phyloP scores from a whole-genome alignment of 2,888 invertebrate genomes.

The Aleiodes alternator region DNA sequence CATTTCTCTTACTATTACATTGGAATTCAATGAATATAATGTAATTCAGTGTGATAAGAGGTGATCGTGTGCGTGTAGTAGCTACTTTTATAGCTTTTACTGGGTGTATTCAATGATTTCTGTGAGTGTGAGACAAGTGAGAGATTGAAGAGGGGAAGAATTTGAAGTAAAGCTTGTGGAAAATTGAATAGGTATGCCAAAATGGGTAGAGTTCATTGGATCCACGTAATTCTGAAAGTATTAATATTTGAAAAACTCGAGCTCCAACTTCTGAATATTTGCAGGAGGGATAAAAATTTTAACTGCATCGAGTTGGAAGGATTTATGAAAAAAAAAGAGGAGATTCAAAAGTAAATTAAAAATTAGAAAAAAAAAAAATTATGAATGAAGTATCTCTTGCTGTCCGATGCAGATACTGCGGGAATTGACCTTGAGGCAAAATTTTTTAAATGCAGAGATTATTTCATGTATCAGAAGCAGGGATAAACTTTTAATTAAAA shows the following conservation, averaged over 20 bases:
- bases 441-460: conserved; percentile 60
- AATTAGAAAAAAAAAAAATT: conserved; percentile 11
- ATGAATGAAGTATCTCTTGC: conserved; percentile 16
- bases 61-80: conserved; percentile 13
- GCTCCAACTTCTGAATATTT: neutral
- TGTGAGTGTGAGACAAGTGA: conserved; percentile 5
- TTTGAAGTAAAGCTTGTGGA: conserved; percentile 19
- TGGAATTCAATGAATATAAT: conserved; percentile 8
- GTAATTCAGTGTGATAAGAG: neutral
- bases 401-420: conserved; percentile 51
- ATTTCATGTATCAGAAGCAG: conserved; percentile 64
- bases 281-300: neutral
- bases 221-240: neutral
- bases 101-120: conserved; percentile 18
- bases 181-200: conserved; percentile 43
- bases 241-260: conserved; percentile 13
- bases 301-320: too few species aligned
- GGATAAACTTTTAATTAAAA: conserved; percentile 73
- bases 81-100: conserved; percentile 1
- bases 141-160: conserved; percentile 33
- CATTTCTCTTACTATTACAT: conserved; percentile 13
- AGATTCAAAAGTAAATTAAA: neutral
- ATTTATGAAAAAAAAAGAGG: neutral
- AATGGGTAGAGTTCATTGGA: conserved; percentile 2
- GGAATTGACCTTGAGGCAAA: conserved; percentile 62